A percentile compares a stretch with the other conserved stretches of the same genome.
Conservation (phyloP, 2,797 vertebrate genomes). For the Erpetoichthys calabaricus region DNA sequence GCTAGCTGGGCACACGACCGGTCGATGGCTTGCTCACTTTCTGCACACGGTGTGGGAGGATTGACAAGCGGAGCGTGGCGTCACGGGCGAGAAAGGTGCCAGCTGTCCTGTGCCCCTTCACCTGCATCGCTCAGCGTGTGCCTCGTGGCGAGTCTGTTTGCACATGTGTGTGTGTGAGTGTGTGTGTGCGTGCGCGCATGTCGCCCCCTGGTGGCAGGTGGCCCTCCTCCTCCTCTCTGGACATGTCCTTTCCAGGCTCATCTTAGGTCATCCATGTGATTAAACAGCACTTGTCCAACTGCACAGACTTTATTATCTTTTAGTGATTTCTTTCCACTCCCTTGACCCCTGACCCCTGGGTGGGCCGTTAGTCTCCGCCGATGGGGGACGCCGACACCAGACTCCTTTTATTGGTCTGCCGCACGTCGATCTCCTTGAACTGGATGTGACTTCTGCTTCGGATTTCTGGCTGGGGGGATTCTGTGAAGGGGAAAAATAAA, state of each 20-base stretch:
- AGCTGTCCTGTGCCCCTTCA: too few relatives aligned
- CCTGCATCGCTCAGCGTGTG: conserved; percentile 18
- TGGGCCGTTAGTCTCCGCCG: too few relatives aligned
- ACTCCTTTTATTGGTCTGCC: conserved; percentile 24
- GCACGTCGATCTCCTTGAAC: conserved; percentile 35
- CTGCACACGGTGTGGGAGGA: too few relatives aligned
- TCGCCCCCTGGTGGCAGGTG: too few relatives aligned
- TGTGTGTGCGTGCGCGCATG: too few relatives aligned
- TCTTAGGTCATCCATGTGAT: neutral
- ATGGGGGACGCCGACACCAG: conserved; percentile 7
- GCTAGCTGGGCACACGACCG: too few relatives aligned
- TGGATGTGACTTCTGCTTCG: conserved; percentile 21
- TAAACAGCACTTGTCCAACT: neutral
- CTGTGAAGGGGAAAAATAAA: conserved; percentile 13
- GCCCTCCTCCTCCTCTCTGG: too few relatives aligned
- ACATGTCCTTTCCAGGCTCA: too few relatives aligned
- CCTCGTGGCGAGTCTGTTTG: conserved; percentile 11
- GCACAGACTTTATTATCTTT: neutral
- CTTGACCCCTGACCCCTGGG: neutral
- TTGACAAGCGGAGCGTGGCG: too few relatives aligned
- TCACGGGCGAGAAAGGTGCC: too few relatives aligned
- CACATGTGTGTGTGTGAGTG: too few relatives aligned
- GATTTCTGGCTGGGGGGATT: conserved; percentile 15
- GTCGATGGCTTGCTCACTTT: too few relatives aligned
- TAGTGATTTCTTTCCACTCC: neutral